These are phyloP conservation scores for Ichneumoninae sp. DNA, from an alignment of 2,888 invertebrate genomes.

Conservation along the genomic window DNA sequence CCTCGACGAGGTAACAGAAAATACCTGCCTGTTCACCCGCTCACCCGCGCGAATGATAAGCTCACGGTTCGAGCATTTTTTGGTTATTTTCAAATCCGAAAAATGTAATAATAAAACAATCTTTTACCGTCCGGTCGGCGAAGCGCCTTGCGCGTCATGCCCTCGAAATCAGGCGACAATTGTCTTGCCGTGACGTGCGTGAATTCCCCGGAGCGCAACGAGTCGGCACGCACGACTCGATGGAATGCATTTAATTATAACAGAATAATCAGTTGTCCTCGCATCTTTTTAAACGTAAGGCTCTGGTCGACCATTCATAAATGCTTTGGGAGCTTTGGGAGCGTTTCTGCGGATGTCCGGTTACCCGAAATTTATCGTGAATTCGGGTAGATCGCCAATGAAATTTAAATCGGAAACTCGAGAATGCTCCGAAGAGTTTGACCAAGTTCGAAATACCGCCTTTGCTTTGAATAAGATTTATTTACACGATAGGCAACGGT, in stretches of 20 bases:
- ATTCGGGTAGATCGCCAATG: not conserved
- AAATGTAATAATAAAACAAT: conserved; percentile 50
- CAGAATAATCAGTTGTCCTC: not conserved
- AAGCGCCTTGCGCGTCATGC: conserved; percentile 33
- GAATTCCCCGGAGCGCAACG: conserved; percentile 40
- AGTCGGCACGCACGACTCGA: conserved; percentile 7
- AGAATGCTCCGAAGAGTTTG: not conserved
- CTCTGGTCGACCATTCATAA: not conserved
- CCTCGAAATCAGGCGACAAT: conserved; percentile 38
- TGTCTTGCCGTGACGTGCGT: conserved; percentile 52
- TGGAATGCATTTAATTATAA: not conserved
- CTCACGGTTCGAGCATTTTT: too few relatives aligned
- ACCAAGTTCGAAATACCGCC: not conserved
- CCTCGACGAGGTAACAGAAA: conserved; percentile 20
- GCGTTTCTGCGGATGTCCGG: not conserved
- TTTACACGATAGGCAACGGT: not conserved
- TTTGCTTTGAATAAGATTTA: not conserved
- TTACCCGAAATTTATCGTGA: not conserved
- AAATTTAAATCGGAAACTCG: not conserved
- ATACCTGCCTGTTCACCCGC: not conserved
- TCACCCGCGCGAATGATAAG: not conserved
- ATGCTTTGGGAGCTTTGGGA: not conserved
- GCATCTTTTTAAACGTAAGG: not conserved
- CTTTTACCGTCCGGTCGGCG: not conserved
- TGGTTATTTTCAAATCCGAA: conserved; percentile 15